Evolutionary conservation across 1,140 invertebrate genomes (phyloP).

Genomic region (Hermetia illucens): DNA sequence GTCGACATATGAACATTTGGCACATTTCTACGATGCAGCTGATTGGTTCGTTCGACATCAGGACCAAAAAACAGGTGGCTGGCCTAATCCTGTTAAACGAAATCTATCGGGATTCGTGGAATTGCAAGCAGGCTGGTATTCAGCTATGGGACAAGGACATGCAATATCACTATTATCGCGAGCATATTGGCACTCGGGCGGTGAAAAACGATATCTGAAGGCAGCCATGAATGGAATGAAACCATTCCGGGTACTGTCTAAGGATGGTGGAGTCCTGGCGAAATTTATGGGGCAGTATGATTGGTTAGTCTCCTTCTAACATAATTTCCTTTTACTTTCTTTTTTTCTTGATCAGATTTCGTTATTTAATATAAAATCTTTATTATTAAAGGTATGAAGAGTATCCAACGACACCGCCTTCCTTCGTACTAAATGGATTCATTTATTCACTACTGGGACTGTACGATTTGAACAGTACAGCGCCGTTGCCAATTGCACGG

Average conservation of each 20-base stretch:
- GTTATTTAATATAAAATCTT: not conserved
- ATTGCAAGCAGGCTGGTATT: slow-evolving; percentile 82
- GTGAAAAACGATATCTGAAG: slow-evolving; percentile 60
- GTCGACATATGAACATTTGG: slow-evolving; percentile 68
- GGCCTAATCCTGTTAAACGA: slow-evolving; percentile 74
- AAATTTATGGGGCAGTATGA: slow-evolving; percentile 67
- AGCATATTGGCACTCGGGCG: slow-evolving; percentile 70
- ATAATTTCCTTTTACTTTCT: slow-evolving; percentile 2
- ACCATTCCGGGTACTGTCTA: slow-evolving; percentile 59
- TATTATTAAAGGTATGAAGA: slow-evolving; percentile 80
- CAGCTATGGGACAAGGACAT: slow-evolving; percentile 96
- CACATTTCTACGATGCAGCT: slow-evolving; percentile 83
- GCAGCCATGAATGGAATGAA: slow-evolving; percentile 66
- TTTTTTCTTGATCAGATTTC: slow-evolving; percentile 1
- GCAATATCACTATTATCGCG: slow-evolving; percentile 84
- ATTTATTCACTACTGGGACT: slow-evolving; percentile 94
- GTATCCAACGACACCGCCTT: slow-evolving; percentile 89
- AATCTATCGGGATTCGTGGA: slow-evolving; percentile 62
- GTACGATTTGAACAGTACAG: slow-evolving; percentile 74
- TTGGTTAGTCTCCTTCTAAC: slow-evolving; percentile 34
- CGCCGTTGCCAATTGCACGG: slow-evolving; percentile 40
- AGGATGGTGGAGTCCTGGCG: slow-evolving; percentile 70
- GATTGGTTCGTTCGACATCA: slow-evolving; percentile 87
- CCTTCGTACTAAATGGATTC: slow-evolving; percentile 97
- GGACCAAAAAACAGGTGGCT: slow-evolving; percentile 64